Percentiles rank a stretch among this genome's conserved stretches.
Conservation (phyloP, 2,113 vertebrate species). For the Capreolus pygargus region DNA sequence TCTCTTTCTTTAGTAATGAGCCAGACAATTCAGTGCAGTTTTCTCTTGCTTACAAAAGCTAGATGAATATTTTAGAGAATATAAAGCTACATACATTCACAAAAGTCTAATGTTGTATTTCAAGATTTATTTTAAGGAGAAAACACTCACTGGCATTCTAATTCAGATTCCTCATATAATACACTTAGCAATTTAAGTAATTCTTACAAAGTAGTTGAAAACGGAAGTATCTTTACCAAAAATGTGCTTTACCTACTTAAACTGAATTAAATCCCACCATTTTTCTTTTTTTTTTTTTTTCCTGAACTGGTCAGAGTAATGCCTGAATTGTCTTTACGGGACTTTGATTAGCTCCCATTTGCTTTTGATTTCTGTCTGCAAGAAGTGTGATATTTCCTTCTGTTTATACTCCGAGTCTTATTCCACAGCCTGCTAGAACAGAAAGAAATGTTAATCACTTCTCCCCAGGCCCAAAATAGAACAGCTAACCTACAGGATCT, state of each 20-base stretch:
- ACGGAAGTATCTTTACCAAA: not conserved
- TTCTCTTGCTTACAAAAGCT: not conserved
- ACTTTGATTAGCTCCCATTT: not conserved
- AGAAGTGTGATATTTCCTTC: not conserved
- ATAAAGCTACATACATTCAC: not conserved
- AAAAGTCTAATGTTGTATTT: not conserved
- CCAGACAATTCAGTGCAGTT: not conserved
- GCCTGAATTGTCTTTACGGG: not conserved
- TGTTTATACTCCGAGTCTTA: constrained; percentile 27
- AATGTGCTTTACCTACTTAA: not conserved
- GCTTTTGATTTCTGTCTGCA: constrained; percentile 4
- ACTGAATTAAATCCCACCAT: not conserved
- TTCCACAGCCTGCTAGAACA: not conserved
- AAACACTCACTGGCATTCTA: not conserved
- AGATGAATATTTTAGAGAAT: not conserved
- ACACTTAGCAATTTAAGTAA: not conserved
- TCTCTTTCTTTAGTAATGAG: not conserved
- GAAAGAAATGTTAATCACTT: constrained; percentile 53
- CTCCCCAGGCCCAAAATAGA: constrained; percentile 44
- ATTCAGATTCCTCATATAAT: not conserved
- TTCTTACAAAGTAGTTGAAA: not conserved
- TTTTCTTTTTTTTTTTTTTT: not conserved
- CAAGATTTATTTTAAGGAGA: not conserved
- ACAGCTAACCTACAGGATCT: constrained; percentile 44
- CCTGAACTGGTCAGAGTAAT: not conserved